Conservation (phyloP, 2,113 vertebrate species). For the Myotis yumanensis region DNA sequence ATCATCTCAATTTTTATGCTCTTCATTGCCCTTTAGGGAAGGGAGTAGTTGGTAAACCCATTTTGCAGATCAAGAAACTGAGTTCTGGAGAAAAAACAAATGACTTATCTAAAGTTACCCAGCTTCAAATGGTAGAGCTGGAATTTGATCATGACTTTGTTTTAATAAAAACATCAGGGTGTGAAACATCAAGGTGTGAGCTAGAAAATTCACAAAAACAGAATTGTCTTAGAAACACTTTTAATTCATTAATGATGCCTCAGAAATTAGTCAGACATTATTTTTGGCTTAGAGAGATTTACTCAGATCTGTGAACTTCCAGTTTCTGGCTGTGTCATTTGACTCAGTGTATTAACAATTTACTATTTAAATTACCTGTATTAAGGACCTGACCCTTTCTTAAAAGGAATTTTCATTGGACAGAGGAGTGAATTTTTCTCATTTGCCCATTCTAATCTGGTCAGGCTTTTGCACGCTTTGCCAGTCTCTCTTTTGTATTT, state of each 20-base stretch:
- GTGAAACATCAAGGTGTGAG: not conserved
- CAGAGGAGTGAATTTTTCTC: constrained; percentile 52
- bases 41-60: not conserved
- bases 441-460: constrained; percentile 52
- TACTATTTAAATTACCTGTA: constrained; percentile 6
- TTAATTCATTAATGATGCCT: not conserved
- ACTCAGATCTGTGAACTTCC: not conserved
- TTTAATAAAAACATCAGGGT: not conserved
- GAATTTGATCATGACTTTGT: not conserved
- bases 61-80: not conserved
- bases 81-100: not conserved
- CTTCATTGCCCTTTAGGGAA: not conserved
- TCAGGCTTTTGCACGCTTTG: constrained; percentile 41
- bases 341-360: not conserved
- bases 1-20: not conserved
- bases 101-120: not conserved
- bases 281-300: not conserved
- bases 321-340: not conserved
- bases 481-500: not conserved
- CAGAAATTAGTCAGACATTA: not conserved
- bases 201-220: not conserved
- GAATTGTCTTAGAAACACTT: not conserved
- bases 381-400: constrained; percentile 63
- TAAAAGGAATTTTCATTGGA: constrained; percentile 47
- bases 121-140: not conserved